Percentiles rank a stretch among this genome's conserved stretches.
Evolutionary conservation across 2,888 invertebrate species (phyloP).

Genomic region (Drosophila prolongata): DNA sequence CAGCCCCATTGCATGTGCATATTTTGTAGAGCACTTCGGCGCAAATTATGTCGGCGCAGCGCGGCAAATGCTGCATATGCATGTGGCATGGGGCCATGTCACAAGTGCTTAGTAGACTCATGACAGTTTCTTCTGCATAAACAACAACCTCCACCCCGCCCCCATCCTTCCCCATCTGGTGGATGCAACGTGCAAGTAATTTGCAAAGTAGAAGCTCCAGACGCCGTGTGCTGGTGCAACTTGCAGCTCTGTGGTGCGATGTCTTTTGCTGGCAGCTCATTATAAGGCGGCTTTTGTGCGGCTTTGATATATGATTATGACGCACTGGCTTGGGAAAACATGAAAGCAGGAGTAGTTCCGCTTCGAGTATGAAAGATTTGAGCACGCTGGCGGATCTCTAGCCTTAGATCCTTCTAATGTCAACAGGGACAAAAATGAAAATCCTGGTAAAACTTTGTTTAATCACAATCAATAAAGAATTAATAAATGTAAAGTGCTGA

Average conservation of each 20-base stretch:
- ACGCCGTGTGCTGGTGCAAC: conserved; percentile 26
- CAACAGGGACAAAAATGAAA: background rate
- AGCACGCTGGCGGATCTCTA: background rate
- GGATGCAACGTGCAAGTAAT: conserved; percentile 67
- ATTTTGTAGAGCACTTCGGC: conserved; percentile 69
- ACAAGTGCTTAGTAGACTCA: conserved; percentile 74
- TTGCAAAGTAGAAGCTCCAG: conserved; percentile 70
- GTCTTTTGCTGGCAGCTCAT: conserved; percentile 69
- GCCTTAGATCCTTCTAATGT: background rate
- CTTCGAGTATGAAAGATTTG: conserved; percentile 7
- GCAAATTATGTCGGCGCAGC: conserved; percentile 76
- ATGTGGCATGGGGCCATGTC: conserved; percentile 62
- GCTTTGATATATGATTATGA: conserved; percentile 50
- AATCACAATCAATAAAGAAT: too few species aligned
- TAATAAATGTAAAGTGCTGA: too few species aligned
- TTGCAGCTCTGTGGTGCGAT: conserved; percentile 44
- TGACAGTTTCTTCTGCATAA: conserved; percentile 57
- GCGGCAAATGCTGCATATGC: conserved; percentile 76
- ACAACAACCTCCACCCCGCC: conserved; percentile 19
- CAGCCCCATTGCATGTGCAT: conserved; percentile 39
- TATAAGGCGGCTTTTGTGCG: conserved; percentile 60
- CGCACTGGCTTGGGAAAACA: conserved; percentile 22
- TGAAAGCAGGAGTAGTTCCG: conserved; percentile 21
- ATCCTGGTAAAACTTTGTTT: background rate
- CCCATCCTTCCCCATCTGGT: background rate